These are phyloP conservation scores for Drosophila ercepeae DNA, from an alignment of 1,140 invertebrate species.

Conservation along the genomic window DNA sequence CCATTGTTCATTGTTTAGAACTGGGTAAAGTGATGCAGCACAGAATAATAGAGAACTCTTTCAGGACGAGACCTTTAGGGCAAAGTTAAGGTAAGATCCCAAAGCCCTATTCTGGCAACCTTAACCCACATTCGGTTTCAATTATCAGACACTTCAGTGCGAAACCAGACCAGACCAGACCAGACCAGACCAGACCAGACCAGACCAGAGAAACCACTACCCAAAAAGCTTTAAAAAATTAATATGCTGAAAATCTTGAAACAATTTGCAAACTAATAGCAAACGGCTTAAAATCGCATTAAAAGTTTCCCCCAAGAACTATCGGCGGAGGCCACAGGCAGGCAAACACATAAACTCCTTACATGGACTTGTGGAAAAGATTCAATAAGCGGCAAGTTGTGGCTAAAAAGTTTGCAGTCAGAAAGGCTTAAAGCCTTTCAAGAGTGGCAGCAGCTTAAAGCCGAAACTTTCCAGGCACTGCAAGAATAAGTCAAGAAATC, in stretches of 20 bases:
- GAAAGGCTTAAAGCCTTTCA: slow-evolving; percentile 60
- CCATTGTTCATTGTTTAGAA: slow-evolving; percentile 62
- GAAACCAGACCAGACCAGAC: too few relatives aligned
- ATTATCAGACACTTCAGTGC: slow-evolving; percentile 37
- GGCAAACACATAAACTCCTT: slow-evolving; percentile 11
- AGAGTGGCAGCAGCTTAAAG: slow-evolving; percentile 44
- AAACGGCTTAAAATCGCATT: slow-evolving; percentile 77
- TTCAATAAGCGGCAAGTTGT: slow-evolving; percentile 74
- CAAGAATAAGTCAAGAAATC: slow-evolving; percentile 61
- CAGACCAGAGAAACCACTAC: slow-evolving; percentile 11
- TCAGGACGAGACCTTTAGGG: slow-evolving; percentile 41
- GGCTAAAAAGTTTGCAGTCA: slow-evolving; percentile 46
- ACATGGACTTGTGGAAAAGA: slow-evolving; percentile 19
- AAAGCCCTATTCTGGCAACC: slow-evolving; percentile 28
- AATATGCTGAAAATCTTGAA: slow-evolving; percentile 73
- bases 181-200: too few relatives aligned
- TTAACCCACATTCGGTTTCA: slow-evolving; percentile 73
- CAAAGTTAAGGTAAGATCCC: slow-evolving; percentile 23
- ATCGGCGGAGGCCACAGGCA: slow-evolving; percentile 34
- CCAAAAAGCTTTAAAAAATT: slow-evolving; percentile 56
- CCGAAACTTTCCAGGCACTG: slow-evolving; percentile 27
- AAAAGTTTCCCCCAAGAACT: slow-evolving; percentile 64
- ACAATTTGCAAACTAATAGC: slow-evolving; percentile 77
- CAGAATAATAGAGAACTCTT: slow-evolving; percentile 21
- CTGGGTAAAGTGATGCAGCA: slow-evolving; percentile 57